Evolutionary conservation across 2,888 invertebrate species (phyloP), one percentile per base, ranked within the genome.

Genomic region (Pachliopta kotzebuea): DNA sequence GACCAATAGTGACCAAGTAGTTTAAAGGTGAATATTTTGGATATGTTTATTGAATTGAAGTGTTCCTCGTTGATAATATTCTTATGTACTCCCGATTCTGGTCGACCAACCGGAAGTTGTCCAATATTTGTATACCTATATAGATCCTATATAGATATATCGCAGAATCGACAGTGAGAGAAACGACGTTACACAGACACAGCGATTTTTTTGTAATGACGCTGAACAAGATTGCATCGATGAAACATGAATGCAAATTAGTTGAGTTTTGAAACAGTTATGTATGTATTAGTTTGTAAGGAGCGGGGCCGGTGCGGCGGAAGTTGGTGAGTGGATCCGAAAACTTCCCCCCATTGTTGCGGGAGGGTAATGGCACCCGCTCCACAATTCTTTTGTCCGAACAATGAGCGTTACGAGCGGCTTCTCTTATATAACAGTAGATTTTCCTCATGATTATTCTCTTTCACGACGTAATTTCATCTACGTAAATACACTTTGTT

Each of bases 281-380:
- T 26, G 20, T 9, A 55, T 50, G 56, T 26, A 45, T 63, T 55
- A 56, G 23, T 52, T 56, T 55, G 55, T 59, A 63, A 63, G 55
- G 21, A 59, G 59, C 23, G 42, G 49, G 21, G 31, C 29, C 37
- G 54, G 29, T 50, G 56, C 52, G 50, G 14, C 37, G 31, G 21
- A 1, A 42, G 56, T 62, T 62, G 54, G 59, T 54, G 29, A 53
- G 26, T 52, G 63, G 53, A 37, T 45, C 55, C 45, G 53, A 59
- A 55, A 63, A 63, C 59, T 63, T 63, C 63, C 63, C 54, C 55
- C 55, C 59, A 63, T 63, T 63, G 63, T 63, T 54, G 7, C n/a
- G 55, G 21, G 31, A 50, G 23, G 55, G 42, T 55, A 61, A 56
- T 29, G n/a, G 23, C 53, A n/a, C 37, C 24, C 21, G 55, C 21